Base-by-base conservation (phyloP, 2,888 invertebrate genomes). In the Meteorus cinctellus region DNA sequence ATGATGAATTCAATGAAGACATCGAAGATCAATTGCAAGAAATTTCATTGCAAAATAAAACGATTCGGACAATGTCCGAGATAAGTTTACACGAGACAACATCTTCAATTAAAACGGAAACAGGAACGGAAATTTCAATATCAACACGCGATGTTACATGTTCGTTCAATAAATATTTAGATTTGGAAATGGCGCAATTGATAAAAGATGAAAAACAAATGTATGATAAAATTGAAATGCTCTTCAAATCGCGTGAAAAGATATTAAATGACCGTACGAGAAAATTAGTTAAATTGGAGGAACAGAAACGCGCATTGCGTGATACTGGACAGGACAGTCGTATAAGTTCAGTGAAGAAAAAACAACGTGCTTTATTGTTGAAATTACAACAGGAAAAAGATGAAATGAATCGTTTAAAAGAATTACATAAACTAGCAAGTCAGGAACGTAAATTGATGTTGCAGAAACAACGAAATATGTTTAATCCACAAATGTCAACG, bases 331-430 rank as follows among this genome's bases (percentile, higher is more conserved):
- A 89, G 69, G 89, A 89, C 62, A 88, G 88, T 80, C 85, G 88
- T 62, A 86, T 89, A 55, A 88, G 88, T 75, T 88, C 92, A 1
- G 91, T 94, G 34, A 93, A 93, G 82, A 94, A 94, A 86, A 93
- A 93, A 80, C 94, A 95, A 86, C 89, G 94, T 76, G 94, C 92
- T 0, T 89, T 95, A 74, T 87, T 94, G 74, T 86, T 94, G 76
- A 93, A 93, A 85, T 90, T 94, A 78, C 92, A 94, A 82, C 93
- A 93, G 83, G 94, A 94, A 84, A 91, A 93, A 82, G 92, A 93
- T 79, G 94, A 94, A 87, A 93, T 95, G 88, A 92, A 92, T 87
- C 92, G 92, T 80, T 84, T 92, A 78, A 92, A 91, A 84, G 91
- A 91, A 82, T 88, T 91, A 77, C 91, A 92, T 82, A 91, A 92